These are phyloP conservation scores for Eumerus sabulonum DNA, from an alignment of 2,888 invertebrate genomes.

Conservation along the genomic window DNA sequence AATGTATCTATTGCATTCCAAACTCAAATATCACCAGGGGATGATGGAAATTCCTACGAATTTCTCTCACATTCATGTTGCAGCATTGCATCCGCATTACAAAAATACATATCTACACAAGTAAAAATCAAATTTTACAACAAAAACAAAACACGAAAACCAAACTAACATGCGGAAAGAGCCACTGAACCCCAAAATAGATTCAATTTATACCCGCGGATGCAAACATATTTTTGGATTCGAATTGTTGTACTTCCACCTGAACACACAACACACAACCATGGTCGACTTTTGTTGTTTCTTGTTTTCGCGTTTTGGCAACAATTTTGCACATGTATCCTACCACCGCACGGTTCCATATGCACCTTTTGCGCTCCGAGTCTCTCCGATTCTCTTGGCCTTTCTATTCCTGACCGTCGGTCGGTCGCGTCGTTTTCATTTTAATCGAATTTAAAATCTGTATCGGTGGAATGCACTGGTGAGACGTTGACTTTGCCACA, in stretches of 20 bases:
- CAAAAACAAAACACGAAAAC: conserved; percentile 26
- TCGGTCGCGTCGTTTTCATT: too few relatives aligned
- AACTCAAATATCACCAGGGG: too few relatives aligned
- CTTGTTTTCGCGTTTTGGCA: not conserved
- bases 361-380: conserved; percentile 6
- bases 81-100: not conserved
- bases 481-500: conserved; percentile 53
- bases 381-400: not conserved
- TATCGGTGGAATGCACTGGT: conserved; percentile 39
- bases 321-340: conserved; percentile 27
- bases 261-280: conserved; percentile 8
- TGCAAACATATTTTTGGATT: conserved; percentile 37
- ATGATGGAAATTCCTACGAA: too few relatives aligned
- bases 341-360: not conserved
- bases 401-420: conserved; percentile 4
- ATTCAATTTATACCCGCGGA: conserved; percentile 31
- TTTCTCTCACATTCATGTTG: not conserved
- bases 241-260: conserved; percentile 26
- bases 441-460: conserved; percentile 54
- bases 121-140: not conserved
- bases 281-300: conserved; percentile 6
- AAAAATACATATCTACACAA: too few relatives aligned
- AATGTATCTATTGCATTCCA: too few relatives aligned
- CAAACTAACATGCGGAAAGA: conserved; percentile 9
- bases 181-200: conserved; percentile 41